Conservation (phyloP, 2,888 invertebrate species). For the Temnothorax rugatulus region DNA sequence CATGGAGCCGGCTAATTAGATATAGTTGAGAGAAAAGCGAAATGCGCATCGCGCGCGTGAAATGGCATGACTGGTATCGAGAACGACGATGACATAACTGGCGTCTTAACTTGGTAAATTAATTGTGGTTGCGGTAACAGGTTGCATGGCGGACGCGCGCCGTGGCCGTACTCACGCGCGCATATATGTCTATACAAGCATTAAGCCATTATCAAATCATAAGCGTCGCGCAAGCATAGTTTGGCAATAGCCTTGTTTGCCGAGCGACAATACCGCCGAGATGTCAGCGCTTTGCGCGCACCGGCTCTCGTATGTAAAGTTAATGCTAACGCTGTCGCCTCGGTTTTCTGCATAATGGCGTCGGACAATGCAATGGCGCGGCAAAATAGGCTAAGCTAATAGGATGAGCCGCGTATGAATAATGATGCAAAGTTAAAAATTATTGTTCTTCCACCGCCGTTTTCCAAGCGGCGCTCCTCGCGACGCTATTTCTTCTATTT, state of each 20-base stretch:
- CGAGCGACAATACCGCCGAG: conserved; percentile 44
- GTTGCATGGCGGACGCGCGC: conserved; percentile 70
- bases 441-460: background rate
- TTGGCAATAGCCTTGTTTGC: conserved; percentile 59
- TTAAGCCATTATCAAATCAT: conserved; percentile 68
- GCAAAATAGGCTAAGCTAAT: conserved; percentile 26
- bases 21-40: conserved; percentile 44
- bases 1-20: conserved; percentile 26
- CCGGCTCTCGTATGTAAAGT: background rate
- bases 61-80: conserved; percentile 55
- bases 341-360: conserved; percentile 12
- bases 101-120: conserved; percentile 78
- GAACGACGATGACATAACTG: conserved; percentile 71
- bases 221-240: conserved; percentile 43
- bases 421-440: conserved; percentile 44
- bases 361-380: conserved; percentile 5
- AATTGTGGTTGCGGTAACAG: conserved; percentile 74
- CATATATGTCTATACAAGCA: conserved; percentile 39
- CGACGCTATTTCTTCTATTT: background rate
- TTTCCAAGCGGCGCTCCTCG: background rate
- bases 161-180: conserved; percentile 55
- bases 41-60: conserved; percentile 28
- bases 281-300: background rate
- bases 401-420: conserved; percentile 28
- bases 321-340: conserved; percentile 6